phyloP scores from a whole-genome alignment of 2,888 invertebrate genomes.

The Eumacrocentrus americanus region DNA sequence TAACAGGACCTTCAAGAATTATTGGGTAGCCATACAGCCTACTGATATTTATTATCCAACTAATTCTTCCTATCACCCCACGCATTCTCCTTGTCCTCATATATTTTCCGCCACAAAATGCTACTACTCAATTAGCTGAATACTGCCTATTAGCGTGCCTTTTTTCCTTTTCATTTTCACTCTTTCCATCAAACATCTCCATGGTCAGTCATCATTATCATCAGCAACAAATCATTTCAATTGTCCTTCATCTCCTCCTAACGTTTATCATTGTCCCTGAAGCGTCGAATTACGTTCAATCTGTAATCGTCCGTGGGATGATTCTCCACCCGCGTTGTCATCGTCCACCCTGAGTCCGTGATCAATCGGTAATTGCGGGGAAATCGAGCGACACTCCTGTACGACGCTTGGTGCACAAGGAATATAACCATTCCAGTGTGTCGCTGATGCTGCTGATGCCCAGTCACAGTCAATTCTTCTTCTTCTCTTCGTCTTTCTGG shows the following conservation, averaged over 20 bases:
- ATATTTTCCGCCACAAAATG: too few species aligned
- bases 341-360: slow-evolving; percentile 41
- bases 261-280: slow-evolving; percentile 12
- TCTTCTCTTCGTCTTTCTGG: too few species aligned
- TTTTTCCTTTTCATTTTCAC: background rate
- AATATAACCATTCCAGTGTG: background rate
- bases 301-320: slow-evolving; percentile 48
- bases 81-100: background rate
- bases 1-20: slow-evolving; percentile 43
- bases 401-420: background rate
- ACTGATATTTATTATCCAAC: slow-evolving; percentile 39
- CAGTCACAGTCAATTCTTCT: slow-evolving; percentile 9
- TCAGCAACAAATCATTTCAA: background rate
- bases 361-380: slow-evolving; percentile 52
- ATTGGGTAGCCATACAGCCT: slow-evolving; percentile 38
- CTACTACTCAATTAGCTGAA: slow-evolving; percentile 1
- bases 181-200: background rate
- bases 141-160: background rate
- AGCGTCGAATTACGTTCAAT: slow-evolving; percentile 46
- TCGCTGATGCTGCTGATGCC: slow-evolving; percentile 12
- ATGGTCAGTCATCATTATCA: background rate
- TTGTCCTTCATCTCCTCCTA: background rate
- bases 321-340: slow-evolving; percentile 39
- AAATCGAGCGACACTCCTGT: slow-evolving; percentile 42
- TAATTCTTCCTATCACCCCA: slow-evolving; percentile 23